These are phyloP conservation scores for Eumeta japonica DNA, from an alignment of 1,140 invertebrate species.

Conservation along the genomic window DNA sequence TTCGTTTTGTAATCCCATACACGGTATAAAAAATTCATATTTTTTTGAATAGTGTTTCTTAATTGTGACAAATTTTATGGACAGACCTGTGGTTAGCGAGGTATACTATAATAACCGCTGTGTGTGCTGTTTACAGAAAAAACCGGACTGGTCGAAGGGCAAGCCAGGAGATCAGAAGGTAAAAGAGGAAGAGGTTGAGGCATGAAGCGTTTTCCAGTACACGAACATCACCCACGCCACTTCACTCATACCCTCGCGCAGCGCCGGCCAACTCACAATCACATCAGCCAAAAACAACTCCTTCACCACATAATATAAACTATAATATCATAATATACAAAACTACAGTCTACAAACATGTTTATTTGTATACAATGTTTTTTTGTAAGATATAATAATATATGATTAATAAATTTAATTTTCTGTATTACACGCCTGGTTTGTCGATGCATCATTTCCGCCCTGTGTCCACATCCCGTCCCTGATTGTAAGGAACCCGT, in stretches of 20 bases:
- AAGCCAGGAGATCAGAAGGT: conserved; percentile 81
- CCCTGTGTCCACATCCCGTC: not conserved
- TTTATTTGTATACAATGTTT: conserved; percentile 22
- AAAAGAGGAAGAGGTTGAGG: conserved; percentile 82
- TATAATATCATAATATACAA: conserved; percentile 3
- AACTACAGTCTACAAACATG: conserved; percentile 4
- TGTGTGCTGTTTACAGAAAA: conserved; percentile 77
- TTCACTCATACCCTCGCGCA: conserved; percentile 12
- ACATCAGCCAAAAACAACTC: too few species aligned
- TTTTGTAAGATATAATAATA: conserved; percentile 45
- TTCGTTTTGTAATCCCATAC: too few species aligned
- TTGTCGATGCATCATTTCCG: conserved; percentile 25
- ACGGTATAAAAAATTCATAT: too few species aligned
- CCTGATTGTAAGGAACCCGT: not conserved
- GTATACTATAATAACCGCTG: too few species aligned
- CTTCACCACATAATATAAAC: conserved; percentile 7
- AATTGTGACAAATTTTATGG: too few species aligned
- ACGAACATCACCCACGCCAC: too few species aligned
- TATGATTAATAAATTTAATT: conserved; percentile 51
- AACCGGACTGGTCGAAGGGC: conserved; percentile 89
- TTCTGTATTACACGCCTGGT: conserved; percentile 43
- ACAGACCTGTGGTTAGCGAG: too few species aligned
- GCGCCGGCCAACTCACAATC: conserved; percentile 8
- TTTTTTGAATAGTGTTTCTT: too few species aligned
- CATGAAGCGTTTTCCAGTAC: conserved; percentile 68